These are phyloP conservation scores for Thyatira batis DNA, from an alignment of 2,888 invertebrate genomes.

Conservation along the genomic window DNA sequence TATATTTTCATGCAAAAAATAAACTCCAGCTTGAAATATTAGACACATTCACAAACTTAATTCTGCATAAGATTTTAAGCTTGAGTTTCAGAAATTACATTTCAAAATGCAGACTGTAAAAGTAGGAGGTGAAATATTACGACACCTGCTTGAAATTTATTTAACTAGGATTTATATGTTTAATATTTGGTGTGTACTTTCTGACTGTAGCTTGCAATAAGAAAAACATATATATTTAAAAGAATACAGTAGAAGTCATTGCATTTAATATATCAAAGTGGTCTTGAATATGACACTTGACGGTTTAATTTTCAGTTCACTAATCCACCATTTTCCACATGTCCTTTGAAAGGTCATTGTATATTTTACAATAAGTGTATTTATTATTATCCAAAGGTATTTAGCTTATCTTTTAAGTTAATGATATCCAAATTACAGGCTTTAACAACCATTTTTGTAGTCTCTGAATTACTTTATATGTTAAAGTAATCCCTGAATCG, in stretches of 20 bases:
- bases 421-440: conserved; percentile 7
- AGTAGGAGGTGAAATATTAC: neutral
- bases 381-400: neutral
- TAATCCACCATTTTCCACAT: no score
- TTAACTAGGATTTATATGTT: neutral
- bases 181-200: neutral
- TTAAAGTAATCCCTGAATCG: conserved; percentile 42
- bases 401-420: neutral
- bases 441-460: conserved; percentile 25
- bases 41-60: neutral
- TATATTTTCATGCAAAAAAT: neutral
- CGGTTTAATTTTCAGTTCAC: no score
- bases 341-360: no score
- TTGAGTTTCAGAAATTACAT: neutral
- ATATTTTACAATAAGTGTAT: no score
- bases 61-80: neutral
- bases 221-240: no score
- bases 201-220: no score
- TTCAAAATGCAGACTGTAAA: neutral
- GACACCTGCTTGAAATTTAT: neutral
- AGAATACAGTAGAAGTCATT: no score
- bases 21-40: neutral
- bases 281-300: no score
- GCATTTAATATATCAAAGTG: no score
- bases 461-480: conserved; percentile 40